Conservation (phyloP, 2,888 invertebrate genomes). For the Bellardia pandia region DNA sequence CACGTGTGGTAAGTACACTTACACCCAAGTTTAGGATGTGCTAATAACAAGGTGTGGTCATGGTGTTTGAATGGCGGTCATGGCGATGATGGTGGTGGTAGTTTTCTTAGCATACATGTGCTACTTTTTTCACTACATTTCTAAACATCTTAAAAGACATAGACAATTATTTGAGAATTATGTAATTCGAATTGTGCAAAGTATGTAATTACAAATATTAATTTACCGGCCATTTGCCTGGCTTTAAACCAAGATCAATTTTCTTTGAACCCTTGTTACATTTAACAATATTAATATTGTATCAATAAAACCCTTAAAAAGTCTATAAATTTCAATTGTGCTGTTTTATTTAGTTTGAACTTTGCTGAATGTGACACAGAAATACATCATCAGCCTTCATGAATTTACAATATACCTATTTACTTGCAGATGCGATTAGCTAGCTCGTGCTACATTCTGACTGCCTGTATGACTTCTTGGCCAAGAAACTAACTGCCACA, state of each 20-base stretch:
- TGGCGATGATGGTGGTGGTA: constrained; percentile 13
- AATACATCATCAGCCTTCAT: constrained; percentile 51
- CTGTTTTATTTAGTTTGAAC: not conserved
- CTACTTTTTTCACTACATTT: not conserved
- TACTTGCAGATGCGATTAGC: constrained; percentile 71
- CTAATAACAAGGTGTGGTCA: constrained; percentile 63
- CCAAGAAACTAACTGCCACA: constrained; percentile 47
- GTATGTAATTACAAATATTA: constrained; percentile 43
- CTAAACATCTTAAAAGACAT: constrained; percentile 15
- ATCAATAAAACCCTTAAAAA: constrained; percentile 30
- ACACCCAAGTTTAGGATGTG: constrained; percentile 57
- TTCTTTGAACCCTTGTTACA: not conserved
- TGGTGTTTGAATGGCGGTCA: constrained; percentile 51
- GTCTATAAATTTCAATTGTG: not conserved
- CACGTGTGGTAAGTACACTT: constrained; percentile 61
- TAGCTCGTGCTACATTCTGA: constrained; percentile 67
- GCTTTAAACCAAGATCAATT: constrained; percentile 1
- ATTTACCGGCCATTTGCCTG: not conserved
- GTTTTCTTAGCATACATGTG: constrained; percentile 43
- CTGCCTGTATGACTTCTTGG: constrained; percentile 39
- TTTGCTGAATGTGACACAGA: constrained; percentile 30
- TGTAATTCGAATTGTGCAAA: constrained; percentile 44
- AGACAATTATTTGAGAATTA: not conserved
- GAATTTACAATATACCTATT: constrained; percentile 31
- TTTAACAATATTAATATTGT: constrained; percentile 30